phyloP scores from a whole-genome alignment of 1,140 invertebrate species.

The Ceratitis capitata region DNA sequence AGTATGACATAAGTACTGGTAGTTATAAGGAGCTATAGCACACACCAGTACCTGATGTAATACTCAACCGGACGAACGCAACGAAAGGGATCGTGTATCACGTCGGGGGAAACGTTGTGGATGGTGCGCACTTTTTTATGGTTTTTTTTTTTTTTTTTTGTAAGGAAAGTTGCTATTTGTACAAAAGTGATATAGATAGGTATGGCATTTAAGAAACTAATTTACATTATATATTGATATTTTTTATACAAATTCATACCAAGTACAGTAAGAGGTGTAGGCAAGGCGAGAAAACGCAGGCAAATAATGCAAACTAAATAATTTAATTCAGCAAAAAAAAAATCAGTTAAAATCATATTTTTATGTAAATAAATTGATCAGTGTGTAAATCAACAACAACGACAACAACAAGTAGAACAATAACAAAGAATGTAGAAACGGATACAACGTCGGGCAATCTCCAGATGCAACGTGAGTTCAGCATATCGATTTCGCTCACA shows the following conservation, averaged over 20 bases:
- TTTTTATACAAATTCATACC: background rate
- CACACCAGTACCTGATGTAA: conserved; percentile 98
- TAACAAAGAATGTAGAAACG: conserved; percentile 56
- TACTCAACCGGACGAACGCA: conserved; percentile 78
- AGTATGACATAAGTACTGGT: conserved; percentile 89
- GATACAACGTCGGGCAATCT: conserved; percentile 63
- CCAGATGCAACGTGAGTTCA: conserved; percentile 65
- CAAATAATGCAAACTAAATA: conserved; percentile 28
- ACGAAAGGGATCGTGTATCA: background rate
- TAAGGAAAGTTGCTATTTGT: background rate
- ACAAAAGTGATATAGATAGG: background rate
- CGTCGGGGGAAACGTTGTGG: background rate
- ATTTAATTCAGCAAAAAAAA: conserved; percentile 27
- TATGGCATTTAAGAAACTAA: background rate
- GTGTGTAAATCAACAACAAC: conserved; percentile 26
- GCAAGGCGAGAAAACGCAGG: background rate
- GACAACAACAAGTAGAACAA: conserved; percentile 47
- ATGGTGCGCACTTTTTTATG: background rate
- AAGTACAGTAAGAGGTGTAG: background rate
- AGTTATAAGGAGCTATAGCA: conserved; percentile 58
- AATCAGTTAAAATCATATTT: conserved; percentile 22
- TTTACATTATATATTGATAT: background rate
- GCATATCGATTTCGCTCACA: conserved; percentile 61
- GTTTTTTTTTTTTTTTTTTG: conserved; percentile 6
- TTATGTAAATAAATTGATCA: conserved; percentile 34